Conservation (phyloP, 35 echinoderm and acorn worm genomes). For the Heliocidaris tuberculata region DNA sequence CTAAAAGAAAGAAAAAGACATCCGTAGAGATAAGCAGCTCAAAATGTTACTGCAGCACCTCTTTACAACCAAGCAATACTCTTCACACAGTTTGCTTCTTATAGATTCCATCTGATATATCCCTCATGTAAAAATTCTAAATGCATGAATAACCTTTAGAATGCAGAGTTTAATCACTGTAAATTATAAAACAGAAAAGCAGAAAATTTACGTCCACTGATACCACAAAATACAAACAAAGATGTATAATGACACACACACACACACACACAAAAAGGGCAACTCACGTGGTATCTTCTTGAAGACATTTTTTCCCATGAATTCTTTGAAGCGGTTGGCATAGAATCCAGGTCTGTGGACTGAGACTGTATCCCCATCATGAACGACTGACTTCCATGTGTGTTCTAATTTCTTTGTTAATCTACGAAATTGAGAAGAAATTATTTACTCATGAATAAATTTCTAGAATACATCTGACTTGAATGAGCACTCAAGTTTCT, state of each 20-base stretch:
- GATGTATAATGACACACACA: neutral
- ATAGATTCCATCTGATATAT: neutral
- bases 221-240: neutral
- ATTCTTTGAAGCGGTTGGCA: conserved; percentile 88
- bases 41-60: neutral
- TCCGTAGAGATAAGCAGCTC: neutral
- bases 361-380: conserved; percentile 95
- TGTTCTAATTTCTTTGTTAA: conserved; percentile 97
- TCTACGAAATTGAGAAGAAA: conserved; percentile 45
- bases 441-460: too few species aligned
- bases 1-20: neutral
- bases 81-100: neutral
- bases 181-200: neutral
- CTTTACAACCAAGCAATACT: neutral
- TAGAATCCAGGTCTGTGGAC: conserved; percentile 91
- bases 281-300: conserved; percentile 95
- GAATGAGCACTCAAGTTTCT: too few species aligned
- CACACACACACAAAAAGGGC: neutral
- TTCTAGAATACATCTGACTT: too few species aligned
- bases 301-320: conserved; percentile 92
- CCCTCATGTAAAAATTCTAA: neutral
- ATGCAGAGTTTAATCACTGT: neutral
- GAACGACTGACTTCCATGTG: conserved; percentile 88
- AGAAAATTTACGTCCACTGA: neutral
- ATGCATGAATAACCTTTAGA: neutral